phyloP scores from a whole-genome alignment of 1,140 invertebrate genomes.

The Euschistus heros region DNA sequence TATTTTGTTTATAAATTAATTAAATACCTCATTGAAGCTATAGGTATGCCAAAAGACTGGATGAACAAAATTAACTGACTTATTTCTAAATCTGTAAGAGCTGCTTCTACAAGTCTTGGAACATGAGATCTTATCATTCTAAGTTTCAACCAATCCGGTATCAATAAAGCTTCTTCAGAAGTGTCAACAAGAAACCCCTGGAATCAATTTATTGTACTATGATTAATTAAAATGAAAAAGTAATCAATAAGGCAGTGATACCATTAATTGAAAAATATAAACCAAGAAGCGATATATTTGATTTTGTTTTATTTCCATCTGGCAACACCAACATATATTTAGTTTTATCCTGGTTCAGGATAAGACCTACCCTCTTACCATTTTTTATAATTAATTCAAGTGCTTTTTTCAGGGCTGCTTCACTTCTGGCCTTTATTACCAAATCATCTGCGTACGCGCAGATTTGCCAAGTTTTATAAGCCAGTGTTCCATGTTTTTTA shows the following conservation, averaged over 20 bases:
- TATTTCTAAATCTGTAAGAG: conserved; percentile 73
- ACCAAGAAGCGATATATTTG: too few relatives aligned
- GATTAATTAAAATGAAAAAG: not conserved
- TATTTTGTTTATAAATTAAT: not conserved
- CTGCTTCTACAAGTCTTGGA: conserved; percentile 69
- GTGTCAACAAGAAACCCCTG: conserved; percentile 73
- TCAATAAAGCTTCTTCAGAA: conserved; percentile 71
- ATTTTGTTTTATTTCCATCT: too few relatives aligned
- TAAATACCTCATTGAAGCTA: conserved; percentile 64
- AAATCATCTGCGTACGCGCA: too few relatives aligned
- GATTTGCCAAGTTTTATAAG: too few relatives aligned
- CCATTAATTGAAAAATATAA: not conserved
- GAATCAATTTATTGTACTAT: conserved; percentile 37
- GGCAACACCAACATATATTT: too few relatives aligned
- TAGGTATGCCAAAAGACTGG: conserved; percentile 91
- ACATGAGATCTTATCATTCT: conserved; percentile 85
- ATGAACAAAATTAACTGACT: conserved; percentile 88
- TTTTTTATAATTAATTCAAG: too few relatives aligned
- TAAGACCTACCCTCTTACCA: too few relatives aligned
- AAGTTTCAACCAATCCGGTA: conserved; percentile 90
- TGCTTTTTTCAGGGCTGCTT: too few relatives aligned
- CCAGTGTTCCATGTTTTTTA: not conserved
- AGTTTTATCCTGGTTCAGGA: too few relatives aligned
- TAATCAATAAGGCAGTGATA: too few relatives aligned
- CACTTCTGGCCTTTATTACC: too few relatives aligned